A percentile compares a stretch with the other conserved stretches of the same genome.
Conservation (phyloP, 2,113 vertebrate species). For the Urocitellus parryii region DNA sequence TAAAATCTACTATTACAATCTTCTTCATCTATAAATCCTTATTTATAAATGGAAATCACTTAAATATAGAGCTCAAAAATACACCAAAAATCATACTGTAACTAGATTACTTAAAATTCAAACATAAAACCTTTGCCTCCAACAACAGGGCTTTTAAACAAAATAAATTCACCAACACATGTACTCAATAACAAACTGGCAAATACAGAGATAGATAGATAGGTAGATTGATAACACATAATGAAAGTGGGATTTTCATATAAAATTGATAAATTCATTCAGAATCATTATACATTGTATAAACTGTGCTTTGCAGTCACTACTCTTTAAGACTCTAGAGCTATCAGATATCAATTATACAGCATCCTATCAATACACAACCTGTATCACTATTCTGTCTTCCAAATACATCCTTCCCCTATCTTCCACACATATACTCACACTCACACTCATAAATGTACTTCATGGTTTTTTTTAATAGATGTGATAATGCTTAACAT, state of each 20-base stretch:
- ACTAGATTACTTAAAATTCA: neutral
- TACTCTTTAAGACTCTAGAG: neutral
- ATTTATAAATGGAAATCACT: neutral
- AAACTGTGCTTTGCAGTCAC: neutral
- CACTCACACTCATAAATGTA: neutral
- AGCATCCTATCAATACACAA: rapidly evolving
- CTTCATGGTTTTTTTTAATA: neutral
- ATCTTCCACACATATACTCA: neutral
- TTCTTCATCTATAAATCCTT: neutral
- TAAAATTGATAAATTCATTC: neutral
- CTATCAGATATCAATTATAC: neutral
- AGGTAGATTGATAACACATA: neutral
- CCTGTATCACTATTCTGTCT: neutral
- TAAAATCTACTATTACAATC: neutral
- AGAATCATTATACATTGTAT: neutral
- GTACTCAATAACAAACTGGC: neutral
- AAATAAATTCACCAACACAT: neutral
- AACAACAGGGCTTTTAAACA: neutral
- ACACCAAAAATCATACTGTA: neutral
- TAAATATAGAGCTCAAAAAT: conserved; percentile 6
- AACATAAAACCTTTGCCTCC: neutral
- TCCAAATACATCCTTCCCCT: neutral
- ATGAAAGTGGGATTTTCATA: neutral
- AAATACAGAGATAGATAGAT: neutral
- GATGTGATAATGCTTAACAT: neutral